phyloP scores from a whole-genome alignment of 2,797 vertebrate genomes.

The Eptatretus atami region DNA sequence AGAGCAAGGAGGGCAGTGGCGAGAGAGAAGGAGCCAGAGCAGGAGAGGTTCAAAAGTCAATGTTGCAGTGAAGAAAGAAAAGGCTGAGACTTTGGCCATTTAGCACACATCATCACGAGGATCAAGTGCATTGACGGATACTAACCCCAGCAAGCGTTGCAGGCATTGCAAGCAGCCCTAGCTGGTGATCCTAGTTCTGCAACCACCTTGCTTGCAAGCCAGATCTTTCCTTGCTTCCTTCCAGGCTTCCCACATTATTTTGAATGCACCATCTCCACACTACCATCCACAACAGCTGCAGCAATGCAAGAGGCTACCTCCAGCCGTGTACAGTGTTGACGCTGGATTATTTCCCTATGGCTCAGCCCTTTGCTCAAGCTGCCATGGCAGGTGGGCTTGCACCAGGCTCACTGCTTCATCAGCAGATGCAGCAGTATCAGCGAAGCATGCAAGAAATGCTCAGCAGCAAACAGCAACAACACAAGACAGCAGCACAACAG shows the following conservation, averaged over 20 bases:
- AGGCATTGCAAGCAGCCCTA: conserved; percentile 86
- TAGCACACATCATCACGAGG: conserved; percentile 47
- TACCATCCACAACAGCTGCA: conserved; percentile 80
- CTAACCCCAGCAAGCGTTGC: conserved; percentile 41
- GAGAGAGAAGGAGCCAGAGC: conserved; percentile 59
- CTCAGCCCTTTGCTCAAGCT: conserved; percentile 80
- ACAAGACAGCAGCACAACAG: conserved; percentile 17
- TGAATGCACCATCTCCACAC: conserved; percentile 65
- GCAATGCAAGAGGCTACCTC: conserved; percentile 77
- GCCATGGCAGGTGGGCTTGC: conserved; percentile 57
- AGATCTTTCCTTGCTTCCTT: conserved; percentile 94
- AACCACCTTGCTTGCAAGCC: conserved; percentile 73
- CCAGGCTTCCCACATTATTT: conserved; percentile 97
- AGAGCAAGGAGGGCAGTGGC: conserved; percentile 50
- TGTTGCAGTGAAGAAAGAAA: conserved; percentile 52
- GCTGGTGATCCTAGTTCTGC: conserved; percentile 44
- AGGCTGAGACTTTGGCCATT: conserved; percentile 42
- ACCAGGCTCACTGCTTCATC: conserved; percentile 53
- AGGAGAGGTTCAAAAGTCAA: conserved; percentile 41
- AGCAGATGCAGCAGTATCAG: conserved; percentile 99
- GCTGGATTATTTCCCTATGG: conserved; percentile 75
- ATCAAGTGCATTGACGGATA: conserved; percentile 72
- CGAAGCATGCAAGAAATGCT: conserved; percentile 93
- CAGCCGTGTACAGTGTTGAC: conserved; percentile 98
- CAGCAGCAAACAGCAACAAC: conserved; percentile 47